Evolutionary conservation across 1,140 invertebrate genomes (phyloP).

Genomic region (Caenorhabditis inopinata): DNA sequence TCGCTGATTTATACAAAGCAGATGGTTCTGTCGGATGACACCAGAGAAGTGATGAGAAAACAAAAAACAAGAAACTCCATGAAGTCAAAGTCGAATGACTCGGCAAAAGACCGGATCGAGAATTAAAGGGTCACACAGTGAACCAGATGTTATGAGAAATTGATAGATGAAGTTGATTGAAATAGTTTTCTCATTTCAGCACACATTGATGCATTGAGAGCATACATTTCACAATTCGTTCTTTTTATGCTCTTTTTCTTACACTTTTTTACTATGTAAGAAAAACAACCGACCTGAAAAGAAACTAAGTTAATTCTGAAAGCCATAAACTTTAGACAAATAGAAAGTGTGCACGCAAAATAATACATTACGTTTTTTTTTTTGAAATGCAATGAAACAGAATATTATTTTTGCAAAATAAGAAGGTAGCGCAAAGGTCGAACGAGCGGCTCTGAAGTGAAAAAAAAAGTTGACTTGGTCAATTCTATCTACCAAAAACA

Average conservation of each 20-base stretch:
- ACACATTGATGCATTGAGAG: no score
- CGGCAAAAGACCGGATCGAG: neutral
- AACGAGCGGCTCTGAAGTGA: neutral
- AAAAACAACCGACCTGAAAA: neutral
- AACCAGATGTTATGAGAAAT: neutral
- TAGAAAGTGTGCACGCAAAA: neutral
- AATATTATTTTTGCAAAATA: no score
- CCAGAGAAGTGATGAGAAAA: neutral
- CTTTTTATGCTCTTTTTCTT: no score
- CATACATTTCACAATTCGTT: no score
- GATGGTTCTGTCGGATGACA: neutral
- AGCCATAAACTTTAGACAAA: no score
- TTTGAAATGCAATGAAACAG: no score
- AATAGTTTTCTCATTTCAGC: no score
- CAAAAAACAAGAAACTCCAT: neutral
- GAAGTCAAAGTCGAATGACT: neutral
- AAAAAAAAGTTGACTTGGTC: neutral
- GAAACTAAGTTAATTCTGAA: neutral
- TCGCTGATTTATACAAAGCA: neutral
- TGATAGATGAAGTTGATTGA: neutral
- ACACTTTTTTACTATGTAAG: neutral
- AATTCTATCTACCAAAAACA: constrained; percentile 15
- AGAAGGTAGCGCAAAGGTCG: neutral
- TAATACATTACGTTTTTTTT: no score
- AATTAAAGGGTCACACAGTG: neutral